Conservation (phyloP, 1,140 invertebrate species). For the Zaprionus ghesquierei region DNA sequence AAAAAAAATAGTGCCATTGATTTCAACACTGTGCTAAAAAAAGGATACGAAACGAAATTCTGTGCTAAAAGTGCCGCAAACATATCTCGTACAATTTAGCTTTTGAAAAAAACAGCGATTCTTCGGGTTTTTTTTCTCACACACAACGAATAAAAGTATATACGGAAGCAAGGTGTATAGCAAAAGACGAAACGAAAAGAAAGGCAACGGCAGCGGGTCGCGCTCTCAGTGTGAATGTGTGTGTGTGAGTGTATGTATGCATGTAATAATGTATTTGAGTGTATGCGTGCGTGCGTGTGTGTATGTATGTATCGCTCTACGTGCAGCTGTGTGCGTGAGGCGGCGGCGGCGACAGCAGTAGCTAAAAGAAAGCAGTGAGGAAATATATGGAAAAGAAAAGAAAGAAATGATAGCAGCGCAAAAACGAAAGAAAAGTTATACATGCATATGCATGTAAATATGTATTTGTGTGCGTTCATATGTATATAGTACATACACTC, state of each 20-base stretch:
- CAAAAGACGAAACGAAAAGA: constrained; percentile 64
- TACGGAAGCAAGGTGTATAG: constrained; percentile 76
- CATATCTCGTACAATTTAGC: constrained; percentile 16
- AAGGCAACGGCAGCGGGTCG: constrained; percentile 59
- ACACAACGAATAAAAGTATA: constrained; percentile 60
- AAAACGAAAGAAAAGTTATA: constrained; percentile 60
- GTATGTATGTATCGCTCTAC: constrained; percentile 33
- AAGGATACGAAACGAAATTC: constrained; percentile 16
- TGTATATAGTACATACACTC: constrained; percentile 9
- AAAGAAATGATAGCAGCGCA: constrained; percentile 60
- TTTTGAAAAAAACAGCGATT: constrained; percentile 33
- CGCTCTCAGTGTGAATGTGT: constrained; percentile 22
- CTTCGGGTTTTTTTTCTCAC: constrained; percentile 32
- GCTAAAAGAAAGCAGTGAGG: constrained; percentile 75
- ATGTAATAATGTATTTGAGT: constrained; percentile 15
- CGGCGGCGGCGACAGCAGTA: constrained; percentile 42
- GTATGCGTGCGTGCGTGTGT: constrained; percentile 8
- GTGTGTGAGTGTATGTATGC: constrained; percentile 21
- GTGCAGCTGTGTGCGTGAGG: constrained; percentile 53
- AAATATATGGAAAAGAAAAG: constrained; percentile 61
- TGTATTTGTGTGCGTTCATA: constrained; percentile 9
- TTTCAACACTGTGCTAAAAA: constrained; percentile 25
- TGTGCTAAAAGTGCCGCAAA: constrained; percentile 31
- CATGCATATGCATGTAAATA: constrained; percentile 24
- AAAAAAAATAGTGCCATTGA: constrained; percentile 33